Evolutionary conservation across 2,113 vertebrate genomes (phyloP).

Genomic region (Sarotherodon lohbergeri): DNA sequence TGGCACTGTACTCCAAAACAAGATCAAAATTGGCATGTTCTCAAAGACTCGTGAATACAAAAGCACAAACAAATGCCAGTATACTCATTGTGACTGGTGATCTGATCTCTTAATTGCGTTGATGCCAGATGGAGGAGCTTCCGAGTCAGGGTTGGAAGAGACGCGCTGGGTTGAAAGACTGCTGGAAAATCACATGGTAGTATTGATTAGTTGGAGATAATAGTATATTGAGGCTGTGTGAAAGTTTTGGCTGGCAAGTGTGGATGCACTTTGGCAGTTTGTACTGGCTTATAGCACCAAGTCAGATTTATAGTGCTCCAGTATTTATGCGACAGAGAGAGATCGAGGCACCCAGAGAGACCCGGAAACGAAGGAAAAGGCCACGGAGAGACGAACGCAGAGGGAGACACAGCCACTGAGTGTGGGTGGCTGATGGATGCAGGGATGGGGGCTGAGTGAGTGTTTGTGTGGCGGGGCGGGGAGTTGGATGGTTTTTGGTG

Average conservation of each 20-base stretch:
- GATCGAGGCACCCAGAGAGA: neutral
- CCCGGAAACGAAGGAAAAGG: conserved; percentile 11
- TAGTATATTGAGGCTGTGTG: neutral
- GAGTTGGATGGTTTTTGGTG: conserved; percentile 40
- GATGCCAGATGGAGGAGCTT: conserved; percentile 18
- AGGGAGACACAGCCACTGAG: conserved; percentile 37
- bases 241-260: neutral
- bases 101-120: conserved; percentile 14
- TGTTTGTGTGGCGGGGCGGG: neutral
- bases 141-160: neutral
- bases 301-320: neutral
- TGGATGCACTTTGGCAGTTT: neutral
- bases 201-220: neutral
- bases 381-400: conserved; percentile 11
- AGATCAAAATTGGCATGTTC: conserved; percentile 17
- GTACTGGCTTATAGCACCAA: neutral
- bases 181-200: neutral
- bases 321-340: neutral
- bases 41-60: neutral
- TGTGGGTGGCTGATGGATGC: conserved; percentile 49
- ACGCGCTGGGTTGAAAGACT: neutral
- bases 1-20: conserved; percentile 16
- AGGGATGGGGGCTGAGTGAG: neutral
- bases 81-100: neutral
- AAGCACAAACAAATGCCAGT: conserved; percentile 8